Base-by-base conservation (phyloP, 2,888 invertebrate genomes). In the Mimumesa dahlbomi region DNA sequence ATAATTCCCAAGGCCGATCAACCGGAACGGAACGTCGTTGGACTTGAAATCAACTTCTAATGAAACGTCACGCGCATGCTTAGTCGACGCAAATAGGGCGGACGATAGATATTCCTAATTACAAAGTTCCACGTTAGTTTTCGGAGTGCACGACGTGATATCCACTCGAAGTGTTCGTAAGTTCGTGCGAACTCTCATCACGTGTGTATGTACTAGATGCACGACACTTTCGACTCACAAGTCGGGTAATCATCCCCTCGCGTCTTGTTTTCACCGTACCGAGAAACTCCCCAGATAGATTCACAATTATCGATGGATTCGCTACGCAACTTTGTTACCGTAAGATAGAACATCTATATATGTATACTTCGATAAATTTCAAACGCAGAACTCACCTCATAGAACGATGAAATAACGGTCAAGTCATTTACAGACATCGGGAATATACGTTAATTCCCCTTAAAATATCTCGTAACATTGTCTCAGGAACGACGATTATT, bases 51-150 rank as follows among this genome's bases (percentile, higher is more conserved):
- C 13, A 73, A 69, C 59, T 75, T 75, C 34, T 75, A 76, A 73
- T 69, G 73, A 46, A 75, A 76, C 69, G 70, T 76, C 73, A 57
- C 53, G 66, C 34, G 56, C 59, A 75, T 18, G 56, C 58, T 54
- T 56, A 40, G 31, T 56, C 38, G 18, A 46, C 42, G 65, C 69
- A 53, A 75, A 66, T 50, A 54, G 59, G 31, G 45, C 58, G 43
- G 59, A 45, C 22, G 62, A 66, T 69, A 75, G 57, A 62, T 73
- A 70, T 57, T 56, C 16, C 73, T 62, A 67, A 77, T 73, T 67
- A 43, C 21, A 45, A 58, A 56, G 18, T 61, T 54, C 58, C n/a
- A 19, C 18, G 29, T 16, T 38, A 25, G 49, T 58, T 59, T 63
- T 45, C 50, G 16, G 14, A 50, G 42, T 25, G 48, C 38, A 25